A percentile compares a stretch with the other conserved stretches of the same genome.
Evolutionary conservation across 2,888 invertebrate genomes (phyloP).

Genomic region (Furcula furcula): DNA sequence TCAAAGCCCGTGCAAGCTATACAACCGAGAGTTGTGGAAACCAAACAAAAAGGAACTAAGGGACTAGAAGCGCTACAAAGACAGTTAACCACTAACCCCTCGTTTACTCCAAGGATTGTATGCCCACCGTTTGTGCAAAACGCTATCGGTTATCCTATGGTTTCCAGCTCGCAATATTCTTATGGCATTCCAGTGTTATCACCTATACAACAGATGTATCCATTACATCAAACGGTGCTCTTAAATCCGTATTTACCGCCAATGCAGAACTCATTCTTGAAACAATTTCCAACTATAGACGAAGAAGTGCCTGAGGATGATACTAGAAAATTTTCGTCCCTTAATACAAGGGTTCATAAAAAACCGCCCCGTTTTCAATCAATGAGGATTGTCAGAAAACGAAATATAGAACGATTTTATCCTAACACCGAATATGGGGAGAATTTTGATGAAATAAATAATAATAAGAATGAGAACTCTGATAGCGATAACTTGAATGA

Average conservation of each 20-base stretch:
- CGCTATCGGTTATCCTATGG: constrained; percentile 49
- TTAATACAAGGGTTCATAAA: constrained; percentile 64
- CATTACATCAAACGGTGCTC: constrained; percentile 68
- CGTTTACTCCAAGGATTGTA: constrained; percentile 70
- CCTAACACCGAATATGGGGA: constrained; percentile 75
- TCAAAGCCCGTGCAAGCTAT: constrained; percentile 82
- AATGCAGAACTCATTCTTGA: constrained; percentile 66
- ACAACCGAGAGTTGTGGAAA: constrained; percentile 76
- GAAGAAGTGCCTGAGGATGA: constrained; percentile 57
- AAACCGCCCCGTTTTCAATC: constrained; percentile 70
- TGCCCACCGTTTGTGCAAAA: constrained; percentile 75
- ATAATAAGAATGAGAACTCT: constrained; percentile 54
- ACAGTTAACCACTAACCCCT: constrained; percentile 74
- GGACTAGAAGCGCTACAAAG: constrained; percentile 68
- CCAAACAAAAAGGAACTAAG: constrained; percentile 58
- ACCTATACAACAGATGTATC: constrained; percentile 72
- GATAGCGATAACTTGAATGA: constrained; percentile 46
- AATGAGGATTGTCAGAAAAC: constrained; percentile 69
- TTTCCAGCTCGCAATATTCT: constrained; percentile 46
- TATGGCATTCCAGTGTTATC: constrained; percentile 69
- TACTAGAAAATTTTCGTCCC: constrained; percentile 66
- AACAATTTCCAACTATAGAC: constrained; percentile 67
- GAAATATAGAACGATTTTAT: constrained; percentile 75
- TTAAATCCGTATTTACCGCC: constrained; percentile 67
- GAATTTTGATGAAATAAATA: constrained; percentile 73